Conservation (phyloP, 2,888 invertebrate genomes). For the Platycnemis pennipes region DNA sequence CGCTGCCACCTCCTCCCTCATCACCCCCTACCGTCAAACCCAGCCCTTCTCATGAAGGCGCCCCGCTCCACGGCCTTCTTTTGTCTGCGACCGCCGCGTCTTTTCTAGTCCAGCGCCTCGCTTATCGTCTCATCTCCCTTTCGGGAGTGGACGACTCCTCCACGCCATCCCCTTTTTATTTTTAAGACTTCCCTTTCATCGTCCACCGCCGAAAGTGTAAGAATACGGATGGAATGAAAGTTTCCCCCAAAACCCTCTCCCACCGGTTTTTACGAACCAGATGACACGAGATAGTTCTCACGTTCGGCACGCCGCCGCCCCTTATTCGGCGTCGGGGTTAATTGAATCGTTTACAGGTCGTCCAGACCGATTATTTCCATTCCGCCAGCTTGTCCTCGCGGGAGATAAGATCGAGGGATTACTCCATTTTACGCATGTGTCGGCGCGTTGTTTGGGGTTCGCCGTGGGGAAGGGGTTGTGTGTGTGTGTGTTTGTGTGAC, state of each 20-base stretch:
- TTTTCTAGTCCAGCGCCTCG: neutral
- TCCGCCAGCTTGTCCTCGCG: neutral
- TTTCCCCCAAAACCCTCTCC: no score
- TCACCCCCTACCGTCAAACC: neutral
- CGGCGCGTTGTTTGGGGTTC: no score
- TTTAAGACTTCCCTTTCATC: neutral
- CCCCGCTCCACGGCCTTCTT: constrained; percentile 24
- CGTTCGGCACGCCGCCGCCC: neutral
- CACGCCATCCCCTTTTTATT: neutral
- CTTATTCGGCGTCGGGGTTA: constrained; percentile 11
- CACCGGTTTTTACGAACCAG: neutral
- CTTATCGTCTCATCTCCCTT: neutral
- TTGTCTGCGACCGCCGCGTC: neutral
- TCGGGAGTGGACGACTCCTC: neutral
- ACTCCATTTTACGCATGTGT: neutral
- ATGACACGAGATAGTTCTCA: constrained; percentile 34
- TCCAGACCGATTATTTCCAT: neutral
- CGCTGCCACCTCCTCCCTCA: neutral
- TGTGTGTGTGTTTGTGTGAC: neutral
- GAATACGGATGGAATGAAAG: neutral
- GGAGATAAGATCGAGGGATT: constrained; percentile 4
- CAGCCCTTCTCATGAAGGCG: no score
- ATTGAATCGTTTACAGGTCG: constrained; percentile 45
- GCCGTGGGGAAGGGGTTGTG: no score
- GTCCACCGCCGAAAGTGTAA: neutral